Evolutionary conservation across 2,113 vertebrate genomes (phyloP), one percentile per base, ranked within the genome.

Genomic region (Pluvianellus socialis): DNA sequence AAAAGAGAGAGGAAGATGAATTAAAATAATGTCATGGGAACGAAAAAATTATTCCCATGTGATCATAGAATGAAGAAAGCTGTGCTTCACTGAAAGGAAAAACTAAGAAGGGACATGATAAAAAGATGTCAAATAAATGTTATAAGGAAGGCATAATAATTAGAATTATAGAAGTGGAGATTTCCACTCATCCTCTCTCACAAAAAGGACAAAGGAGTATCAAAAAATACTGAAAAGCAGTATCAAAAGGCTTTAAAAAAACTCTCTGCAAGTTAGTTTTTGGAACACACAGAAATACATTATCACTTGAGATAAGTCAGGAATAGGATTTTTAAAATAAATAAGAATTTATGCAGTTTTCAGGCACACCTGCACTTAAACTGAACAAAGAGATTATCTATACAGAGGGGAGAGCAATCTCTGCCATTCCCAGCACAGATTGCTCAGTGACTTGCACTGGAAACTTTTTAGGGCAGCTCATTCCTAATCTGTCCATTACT

Each of bases 341-440:
- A 1, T 28, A 87, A 38, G 12, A 59, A 77, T 7, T 38, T 32
- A 16, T 5, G 12, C 0, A 0, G 8, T 56, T 80, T 52, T 73
- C 28, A 74, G 24, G 67, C 21, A 73, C 10, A 79, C 1, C 35
- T 14, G 62, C 8, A 35, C 11, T 28, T 53, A 74, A 66, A 35
- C 7, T 5, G 45, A 90, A 80, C 10, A 53, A 56, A 67, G 80
- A 3, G 1, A 59, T 0, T 14, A 61, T 5, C 38, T 52, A 30
- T 13, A 73, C 1, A 30, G 38, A 59, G 4, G 22, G 71, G 13
- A 82, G 33, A 56, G 40, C 44, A 56, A 52, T 14, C 42, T 79
- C 42, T 45, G 35, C 14, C 24, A 61, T 30, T 88, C 50, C 11
- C 32, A 74, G 76, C 26, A 61, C 9, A 61, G 32, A 42, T 21